phyloP scores from a whole-genome alignment of 2,797 vertebrate genomes.

The Phrynocephalus forsythii region DNA sequence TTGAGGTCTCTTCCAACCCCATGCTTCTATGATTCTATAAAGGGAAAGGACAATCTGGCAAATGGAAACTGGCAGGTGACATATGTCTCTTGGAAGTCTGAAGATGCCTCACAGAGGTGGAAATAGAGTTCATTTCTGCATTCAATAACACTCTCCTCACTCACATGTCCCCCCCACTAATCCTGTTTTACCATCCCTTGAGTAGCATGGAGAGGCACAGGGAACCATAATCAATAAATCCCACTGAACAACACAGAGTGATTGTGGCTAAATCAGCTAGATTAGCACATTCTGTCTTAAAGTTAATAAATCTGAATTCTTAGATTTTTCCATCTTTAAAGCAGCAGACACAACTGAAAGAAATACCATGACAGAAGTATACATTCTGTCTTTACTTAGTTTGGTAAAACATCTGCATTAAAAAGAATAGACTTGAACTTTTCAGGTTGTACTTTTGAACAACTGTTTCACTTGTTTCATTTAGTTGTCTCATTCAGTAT shows the following conservation, averaged over 20 bases:
- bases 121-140: constrained; percentile 27
- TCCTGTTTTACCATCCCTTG: constrained; percentile 63
- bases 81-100: rapidly evolving
- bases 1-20: no score
- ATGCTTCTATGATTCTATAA: rapidly evolving
- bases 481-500: background rate
- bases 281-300: constrained; percentile 73
- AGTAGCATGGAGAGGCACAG: constrained; percentile 62
- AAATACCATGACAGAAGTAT: constrained; percentile 3
- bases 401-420: constrained; percentile 19
- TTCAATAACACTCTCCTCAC: constrained; percentile 26
- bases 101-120: background rate
- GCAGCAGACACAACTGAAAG: constrained; percentile 51
- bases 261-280: constrained; percentile 69
- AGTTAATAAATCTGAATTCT: constrained; percentile 47
- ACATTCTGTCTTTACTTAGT: constrained; percentile 31
- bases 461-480: background rate
- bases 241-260: constrained; percentile 63
- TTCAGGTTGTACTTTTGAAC: background rate
- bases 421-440: background rate
- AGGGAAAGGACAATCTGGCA: background rate
- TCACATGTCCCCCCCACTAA: constrained; percentile 39
- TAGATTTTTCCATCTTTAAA: constrained; percentile 58
- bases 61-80: background rate
- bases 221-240: constrained; percentile 71